Evolutionary conservation across 1,140 invertebrate species (phyloP).

Genomic region (Eupristina koningsbergeri): DNA sequence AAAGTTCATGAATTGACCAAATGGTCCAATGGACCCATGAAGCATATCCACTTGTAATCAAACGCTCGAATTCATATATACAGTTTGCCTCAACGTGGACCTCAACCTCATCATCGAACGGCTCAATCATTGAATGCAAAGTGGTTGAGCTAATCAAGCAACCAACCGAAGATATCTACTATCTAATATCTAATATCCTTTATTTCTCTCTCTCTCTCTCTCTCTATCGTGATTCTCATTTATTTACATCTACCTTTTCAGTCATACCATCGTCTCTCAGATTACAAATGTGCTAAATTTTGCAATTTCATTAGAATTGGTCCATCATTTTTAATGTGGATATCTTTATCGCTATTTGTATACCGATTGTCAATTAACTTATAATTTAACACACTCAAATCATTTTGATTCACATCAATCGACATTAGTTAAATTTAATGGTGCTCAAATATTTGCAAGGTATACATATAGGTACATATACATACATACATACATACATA

Average conservation of each 20-base stretch:
- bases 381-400: too few relatives aligned
- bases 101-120: neutral
- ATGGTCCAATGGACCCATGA: neutral
- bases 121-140: neutral
- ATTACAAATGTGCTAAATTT: neutral
- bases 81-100: neutral
- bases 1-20: neutral
- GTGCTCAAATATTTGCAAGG: too few relatives aligned
- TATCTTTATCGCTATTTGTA: too few relatives aligned
- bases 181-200: too few relatives aligned
- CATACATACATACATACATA: too few relatives aligned
- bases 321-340: too few relatives aligned
- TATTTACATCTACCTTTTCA: neutral
- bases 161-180: neutral
- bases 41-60: neutral
- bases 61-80: neutral
- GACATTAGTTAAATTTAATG: too few relatives aligned
- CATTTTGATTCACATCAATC: too few relatives aligned
- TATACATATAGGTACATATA: too few relatives aligned
- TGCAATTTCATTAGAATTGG: neutral
- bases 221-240: neutral
- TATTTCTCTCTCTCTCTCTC: neutral
- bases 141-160: conserved; percentile 1
- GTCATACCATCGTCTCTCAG: neutral
- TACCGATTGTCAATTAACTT: too few relatives aligned